Percentiles rank a stretch among this genome's conserved stretches.
phyloP scores from a whole-genome alignment of 1,140 invertebrate species.

The Eufriesea mexicana region DNA sequence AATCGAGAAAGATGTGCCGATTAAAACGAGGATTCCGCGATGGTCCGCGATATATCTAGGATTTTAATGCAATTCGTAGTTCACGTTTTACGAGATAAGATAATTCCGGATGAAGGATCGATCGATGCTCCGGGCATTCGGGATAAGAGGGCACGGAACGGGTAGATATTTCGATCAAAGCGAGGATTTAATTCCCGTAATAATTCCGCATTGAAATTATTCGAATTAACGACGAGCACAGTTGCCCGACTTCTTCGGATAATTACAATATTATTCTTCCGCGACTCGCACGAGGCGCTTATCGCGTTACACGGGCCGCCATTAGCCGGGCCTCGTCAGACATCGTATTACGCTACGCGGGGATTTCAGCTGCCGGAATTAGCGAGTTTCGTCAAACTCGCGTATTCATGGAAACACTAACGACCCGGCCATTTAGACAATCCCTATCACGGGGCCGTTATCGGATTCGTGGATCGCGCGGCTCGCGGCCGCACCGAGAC shows the following conservation, averaged over 20 bases:
- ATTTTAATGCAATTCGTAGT: no score
- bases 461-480: not conserved
- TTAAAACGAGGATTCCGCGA: no score
- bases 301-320: not conserved
- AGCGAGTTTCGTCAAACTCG: constrained; percentile 31
- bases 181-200: not conserved
- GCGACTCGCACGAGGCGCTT: not conserved
- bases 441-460: constrained; percentile 7
- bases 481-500: not conserved
- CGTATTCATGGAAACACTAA: constrained; percentile 38
- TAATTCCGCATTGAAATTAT: not conserved
- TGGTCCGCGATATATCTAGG: no score
- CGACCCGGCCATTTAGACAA: constrained; percentile 11
- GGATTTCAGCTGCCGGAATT: constrained; percentile 17
- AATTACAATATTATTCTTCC: not conserved
- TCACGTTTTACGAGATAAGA: no score
- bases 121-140: no score
- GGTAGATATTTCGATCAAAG: not conserved
- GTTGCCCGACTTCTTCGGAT: not conserved
- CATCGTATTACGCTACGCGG: constrained; percentile 8
- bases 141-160: no score
- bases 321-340: not conserved
- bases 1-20: no score
- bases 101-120: no score
- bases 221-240: not conserved